Evolutionary conservation across 2,888 invertebrate species (phyloP).

Genomic region (Antheraea yamamai): DNA sequence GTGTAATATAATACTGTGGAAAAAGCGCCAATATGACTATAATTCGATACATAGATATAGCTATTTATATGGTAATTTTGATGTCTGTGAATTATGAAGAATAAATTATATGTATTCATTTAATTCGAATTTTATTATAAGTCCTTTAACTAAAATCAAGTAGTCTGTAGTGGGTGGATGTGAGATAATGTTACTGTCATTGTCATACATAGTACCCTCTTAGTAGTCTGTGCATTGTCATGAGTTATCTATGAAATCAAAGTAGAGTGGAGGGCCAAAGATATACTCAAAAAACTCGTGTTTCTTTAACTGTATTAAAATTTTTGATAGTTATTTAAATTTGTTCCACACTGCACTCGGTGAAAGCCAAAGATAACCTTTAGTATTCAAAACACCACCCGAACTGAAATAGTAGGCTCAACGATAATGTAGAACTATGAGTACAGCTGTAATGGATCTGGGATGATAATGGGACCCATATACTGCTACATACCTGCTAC

Average conservation of each 20-base stretch:
- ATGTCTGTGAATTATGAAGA: not conserved
- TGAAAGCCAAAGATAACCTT: not conserved
- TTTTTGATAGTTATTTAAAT: too few relatives aligned
- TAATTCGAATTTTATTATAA: not conserved
- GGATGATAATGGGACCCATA: too few relatives aligned
- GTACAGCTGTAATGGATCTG: too few relatives aligned
- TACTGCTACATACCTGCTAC: too few relatives aligned
- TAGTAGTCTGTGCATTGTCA: too few relatives aligned
- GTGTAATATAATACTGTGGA: not conserved
- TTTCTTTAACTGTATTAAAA: too few relatives aligned
- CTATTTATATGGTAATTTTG: not conserved
- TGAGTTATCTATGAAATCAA: too few relatives aligned
- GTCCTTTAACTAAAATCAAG: not conserved
- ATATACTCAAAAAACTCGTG: too few relatives aligned
- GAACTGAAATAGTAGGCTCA: too few relatives aligned
- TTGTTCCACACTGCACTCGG: not conserved
- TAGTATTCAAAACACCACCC: not conserved
- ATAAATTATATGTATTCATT: not conserved
- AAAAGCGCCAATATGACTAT: not conserved
- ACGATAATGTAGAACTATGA: too few relatives aligned
- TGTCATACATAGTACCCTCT: too few relatives aligned
- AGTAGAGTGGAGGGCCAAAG: too few relatives aligned
- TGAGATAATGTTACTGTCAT: not conserved
- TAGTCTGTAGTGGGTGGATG: not conserved
- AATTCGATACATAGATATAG: not conserved